These are phyloP conservation scores for Cosmopolites sordidus DNA, from an alignment of 2,888 invertebrate species.

Conservation along the genomic window DNA sequence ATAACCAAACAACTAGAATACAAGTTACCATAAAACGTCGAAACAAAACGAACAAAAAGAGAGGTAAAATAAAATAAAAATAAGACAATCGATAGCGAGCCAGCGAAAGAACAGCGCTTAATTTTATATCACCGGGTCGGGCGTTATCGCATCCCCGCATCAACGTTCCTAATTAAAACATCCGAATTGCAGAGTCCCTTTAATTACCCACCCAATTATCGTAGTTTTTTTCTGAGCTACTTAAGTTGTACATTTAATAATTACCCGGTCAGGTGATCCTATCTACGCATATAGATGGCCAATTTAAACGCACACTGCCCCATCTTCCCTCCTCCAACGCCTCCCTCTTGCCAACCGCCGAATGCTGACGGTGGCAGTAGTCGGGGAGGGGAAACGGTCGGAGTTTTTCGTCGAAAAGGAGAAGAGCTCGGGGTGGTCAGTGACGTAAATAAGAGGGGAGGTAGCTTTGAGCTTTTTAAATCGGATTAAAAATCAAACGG, in stretches of 20 bases:
- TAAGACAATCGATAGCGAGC: constrained; percentile 3
- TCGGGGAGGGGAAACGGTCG: no score
- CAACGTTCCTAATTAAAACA: constrained; percentile 39
- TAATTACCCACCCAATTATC: constrained; percentile 41
- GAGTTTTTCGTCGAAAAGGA: no score
- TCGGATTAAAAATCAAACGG: no score
- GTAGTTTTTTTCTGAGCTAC: constrained; percentile 40
- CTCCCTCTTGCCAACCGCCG: background rate
- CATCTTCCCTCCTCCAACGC: background rate
- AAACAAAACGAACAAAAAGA: background rate
- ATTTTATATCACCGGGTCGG: constrained; percentile 23
- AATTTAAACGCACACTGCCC: constrained; percentile 19
- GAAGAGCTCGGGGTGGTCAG: constrained; percentile 2
- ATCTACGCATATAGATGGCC: constrained; percentile 41
- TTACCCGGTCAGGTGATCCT: constrained; percentile 37
- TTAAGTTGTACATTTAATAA: constrained; percentile 41
- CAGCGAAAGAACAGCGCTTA: constrained; percentile 21
- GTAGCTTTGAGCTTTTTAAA: no score
- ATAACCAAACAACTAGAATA: no score
- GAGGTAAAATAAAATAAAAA: background rate
- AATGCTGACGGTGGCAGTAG: no score
- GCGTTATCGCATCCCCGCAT: constrained; percentile 27
- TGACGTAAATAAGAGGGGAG: constrained; percentile 14
- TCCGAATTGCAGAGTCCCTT: constrained; percentile 41
- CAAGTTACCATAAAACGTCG: no score